Conservation (phyloP, 2,113 vertebrate species). For the Xenus cinereus region DNA sequence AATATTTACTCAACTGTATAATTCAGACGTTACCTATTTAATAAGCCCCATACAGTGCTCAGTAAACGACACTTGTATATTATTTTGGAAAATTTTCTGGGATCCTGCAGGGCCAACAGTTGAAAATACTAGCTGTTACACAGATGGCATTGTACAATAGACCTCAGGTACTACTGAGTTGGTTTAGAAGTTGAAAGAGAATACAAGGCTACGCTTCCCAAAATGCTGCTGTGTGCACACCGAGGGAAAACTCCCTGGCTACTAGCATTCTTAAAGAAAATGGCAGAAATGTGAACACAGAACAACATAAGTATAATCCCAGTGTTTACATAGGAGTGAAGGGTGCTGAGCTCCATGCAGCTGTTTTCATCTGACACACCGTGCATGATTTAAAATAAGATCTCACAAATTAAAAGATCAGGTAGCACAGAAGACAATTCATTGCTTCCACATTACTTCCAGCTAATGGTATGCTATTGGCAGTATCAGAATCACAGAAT, state of each 20-base stretch:
- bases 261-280: not conserved
- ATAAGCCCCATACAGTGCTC: not conserved
- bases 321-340: not conserved
- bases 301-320: not conserved
- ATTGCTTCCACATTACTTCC: not conserved
- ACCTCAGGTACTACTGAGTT: not conserved
- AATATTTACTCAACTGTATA: not conserved
- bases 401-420: not conserved
- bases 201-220: not conserved
- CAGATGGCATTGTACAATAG: not conserved
- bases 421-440: not conserved
- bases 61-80: not conserved
- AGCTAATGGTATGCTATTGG: not conserved
- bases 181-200: not conserved
- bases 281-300: not conserved
- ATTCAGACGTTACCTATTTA: not conserved
- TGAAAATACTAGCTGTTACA: not conserved
- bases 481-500: not conserved
- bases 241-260: not conserved
- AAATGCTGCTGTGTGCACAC: not conserved
- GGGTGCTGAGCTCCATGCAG: accelerated
- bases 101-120: not conserved
- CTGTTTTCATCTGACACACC: not conserved
- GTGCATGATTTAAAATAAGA: not conserved
- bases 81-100: not conserved